These are phyloP conservation scores for Scopus umbretta DNA, from an alignment of 2,113 vertebrate species.

Conservation along the genomic window DNA sequence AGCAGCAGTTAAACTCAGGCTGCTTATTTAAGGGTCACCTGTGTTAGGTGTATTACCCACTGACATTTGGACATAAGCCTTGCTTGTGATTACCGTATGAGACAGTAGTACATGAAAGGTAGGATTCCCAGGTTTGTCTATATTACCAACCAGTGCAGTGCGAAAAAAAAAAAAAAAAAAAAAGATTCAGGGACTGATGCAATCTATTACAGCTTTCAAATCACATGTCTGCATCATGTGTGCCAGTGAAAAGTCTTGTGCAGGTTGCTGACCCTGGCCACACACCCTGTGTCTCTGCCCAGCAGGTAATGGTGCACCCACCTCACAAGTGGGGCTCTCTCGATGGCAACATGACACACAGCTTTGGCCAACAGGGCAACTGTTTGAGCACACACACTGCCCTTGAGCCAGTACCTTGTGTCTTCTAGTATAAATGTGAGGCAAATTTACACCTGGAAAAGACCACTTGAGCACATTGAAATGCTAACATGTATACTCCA, in stretches of 20 bases:
- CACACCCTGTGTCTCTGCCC: fast-evolving
- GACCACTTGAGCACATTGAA: background rate
- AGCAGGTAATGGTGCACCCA: too few relatives aligned
- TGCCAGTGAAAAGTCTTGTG: background rate
- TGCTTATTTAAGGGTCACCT: background rate
- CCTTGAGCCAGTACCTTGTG: background rate
- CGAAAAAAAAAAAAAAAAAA: background rate
- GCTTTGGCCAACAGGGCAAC: background rate
- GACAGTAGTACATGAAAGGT: background rate
- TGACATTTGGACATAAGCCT: background rate
- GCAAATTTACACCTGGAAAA: background rate
- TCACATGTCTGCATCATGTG: fast-evolving
- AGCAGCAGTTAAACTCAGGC: background rate
- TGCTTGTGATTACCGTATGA: background rate
- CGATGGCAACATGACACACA: fast-evolving
- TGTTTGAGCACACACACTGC: fast-evolving
- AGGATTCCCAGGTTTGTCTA: background rate
- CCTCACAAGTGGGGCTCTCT: background rate
- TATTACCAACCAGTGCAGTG: background rate
- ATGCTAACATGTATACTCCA: background rate
- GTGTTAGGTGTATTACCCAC: background rate
- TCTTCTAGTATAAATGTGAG: background rate
- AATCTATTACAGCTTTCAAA: background rate
- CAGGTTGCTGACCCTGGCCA: background rate
- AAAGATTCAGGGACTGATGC: fast-evolving